Base-by-base conservation (phyloP, 2,888 invertebrate genomes). In the Ryuthela nishihirai region DNA sequence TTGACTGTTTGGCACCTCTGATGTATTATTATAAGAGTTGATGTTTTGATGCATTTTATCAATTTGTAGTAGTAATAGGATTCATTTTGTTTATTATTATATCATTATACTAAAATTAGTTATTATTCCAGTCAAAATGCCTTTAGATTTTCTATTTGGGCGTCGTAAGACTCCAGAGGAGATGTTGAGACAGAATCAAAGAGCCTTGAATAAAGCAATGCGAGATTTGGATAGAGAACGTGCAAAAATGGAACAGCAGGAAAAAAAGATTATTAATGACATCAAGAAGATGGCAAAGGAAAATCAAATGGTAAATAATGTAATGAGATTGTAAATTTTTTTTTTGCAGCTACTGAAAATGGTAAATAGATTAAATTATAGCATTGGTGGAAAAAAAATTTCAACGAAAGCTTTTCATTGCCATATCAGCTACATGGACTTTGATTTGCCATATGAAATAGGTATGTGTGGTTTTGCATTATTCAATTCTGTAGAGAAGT, bases 211-310 rank as follows among this genome's bases (percentile, higher is more conserved):
- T 75, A 95, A 94, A 79, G 98, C 99, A 0, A 95, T 98, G 88
- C 81, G 99, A 5, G 99, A 99, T 76, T 80, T 99, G 66, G 99
- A 99, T 74, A 80, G 95, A 45, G 94, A 97, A 77, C 84, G 85
- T 60, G 81, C 84, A 75, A 87, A 92, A 73, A 95, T 99, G 94
- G 98, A 99, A 75, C 91, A 92, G 70, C 97, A 98, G 73, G 99
- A 99, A 73, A 99, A 99, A 76, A 99, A 98, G 77, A 87, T 98
- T 62, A 99, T 99, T 62, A 84, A 84, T 0, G 99, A 99, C 72
- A 99, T 99, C 64, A 99, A 99, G 75, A 98, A 97, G 78, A 85
- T 98, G 77, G 99, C 99, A 1, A 99, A 99, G 73, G 92, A 94
- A 72, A 95, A 95, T 12, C 99, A 99, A 79, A 99, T 99, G 94